Evolutionary conservation across 1,140 invertebrate species (phyloP).

Genomic region (Drosophila novamexicana): DNA sequence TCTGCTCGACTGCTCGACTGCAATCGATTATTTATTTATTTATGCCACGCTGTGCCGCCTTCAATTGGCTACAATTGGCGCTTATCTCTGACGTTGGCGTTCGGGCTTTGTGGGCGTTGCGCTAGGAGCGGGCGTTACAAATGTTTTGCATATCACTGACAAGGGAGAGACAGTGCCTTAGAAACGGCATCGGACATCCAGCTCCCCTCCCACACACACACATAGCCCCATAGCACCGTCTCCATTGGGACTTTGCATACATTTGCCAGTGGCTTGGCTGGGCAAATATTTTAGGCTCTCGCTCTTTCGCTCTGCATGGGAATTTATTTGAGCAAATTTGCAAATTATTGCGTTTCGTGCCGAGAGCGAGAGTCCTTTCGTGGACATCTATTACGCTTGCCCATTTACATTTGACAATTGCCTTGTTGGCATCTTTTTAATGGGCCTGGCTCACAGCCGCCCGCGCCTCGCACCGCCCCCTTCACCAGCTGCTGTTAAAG

Average conservation of each 20-base stretch:
- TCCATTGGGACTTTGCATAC: slow-evolving; percentile 67
- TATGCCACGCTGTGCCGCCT: slow-evolving; percentile 66
- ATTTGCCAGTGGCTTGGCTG: slow-evolving; percentile 60
- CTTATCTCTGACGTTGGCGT: slow-evolving; percentile 55
- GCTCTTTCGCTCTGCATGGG: slow-evolving; percentile 57
- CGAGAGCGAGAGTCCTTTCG: slow-evolving; percentile 16
- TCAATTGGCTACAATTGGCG: slow-evolving; percentile 76
- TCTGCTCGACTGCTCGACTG: slow-evolving; percentile 8
- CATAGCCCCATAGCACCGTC: neutral
- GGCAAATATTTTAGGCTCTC: slow-evolving; percentile 70
- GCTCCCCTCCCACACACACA: too few species aligned
- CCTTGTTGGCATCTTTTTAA: slow-evolving; percentile 78
- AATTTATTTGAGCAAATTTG: slow-evolving; percentile 82
- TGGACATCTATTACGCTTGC: slow-evolving; percentile 74
- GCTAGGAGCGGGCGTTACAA: slow-evolving; percentile 37
- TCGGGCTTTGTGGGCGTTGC: slow-evolving; percentile 13
- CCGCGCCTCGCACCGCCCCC: neutral
- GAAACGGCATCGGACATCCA: slow-evolving; percentile 22
- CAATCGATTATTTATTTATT: slow-evolving; percentile 81
- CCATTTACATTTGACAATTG: slow-evolving; percentile 81
- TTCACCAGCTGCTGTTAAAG: slow-evolving; percentile 3
- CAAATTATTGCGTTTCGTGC: slow-evolving; percentile 74
- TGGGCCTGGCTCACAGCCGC: slow-evolving; percentile 23
- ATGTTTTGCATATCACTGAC: slow-evolving; percentile 77
- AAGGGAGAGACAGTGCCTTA: slow-evolving; percentile 36